Conservation (phyloP, 2,797 vertebrate genomes). For the Astyanax mexicanus region DNA sequence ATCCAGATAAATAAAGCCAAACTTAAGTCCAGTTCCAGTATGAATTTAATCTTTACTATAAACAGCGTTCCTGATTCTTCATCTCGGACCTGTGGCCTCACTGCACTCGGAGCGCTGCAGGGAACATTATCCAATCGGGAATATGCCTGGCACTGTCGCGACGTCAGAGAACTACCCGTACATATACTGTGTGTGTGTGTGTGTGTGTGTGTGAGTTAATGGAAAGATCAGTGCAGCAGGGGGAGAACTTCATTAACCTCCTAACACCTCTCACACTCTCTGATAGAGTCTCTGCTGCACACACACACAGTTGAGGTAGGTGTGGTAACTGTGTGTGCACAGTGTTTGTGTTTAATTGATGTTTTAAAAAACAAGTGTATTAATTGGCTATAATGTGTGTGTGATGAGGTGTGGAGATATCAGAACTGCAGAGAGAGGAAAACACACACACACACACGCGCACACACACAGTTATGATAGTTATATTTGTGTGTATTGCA, state of each 20-base stretch:
- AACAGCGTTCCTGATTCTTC: too few relatives aligned
- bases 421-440: slow-evolving; percentile 9
- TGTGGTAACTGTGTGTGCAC: slow-evolving; percentile 22
- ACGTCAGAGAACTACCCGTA: too few relatives aligned
- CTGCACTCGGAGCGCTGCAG: too few relatives aligned
- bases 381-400: slow-evolving; percentile 75
- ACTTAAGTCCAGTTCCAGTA: too few relatives aligned
- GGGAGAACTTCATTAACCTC: slow-evolving; percentile 87
- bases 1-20: too few relatives aligned
- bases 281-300: slow-evolving; percentile 73
- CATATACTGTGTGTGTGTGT: slow-evolving; percentile 65
- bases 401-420: slow-evolving; percentile 65
- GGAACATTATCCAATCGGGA: too few relatives aligned
- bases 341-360: too few relatives aligned
- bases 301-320: slow-evolving; percentile 7
- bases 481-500: too few relatives aligned
- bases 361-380: slow-evolving; percentile 68
- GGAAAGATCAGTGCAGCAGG: slow-evolving; percentile 81
- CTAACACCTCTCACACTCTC: slow-evolving; percentile 75
- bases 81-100: too few relatives aligned
- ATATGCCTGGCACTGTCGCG: too few relatives aligned
- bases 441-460: slow-evolving; percentile 1
- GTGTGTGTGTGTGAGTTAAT: slow-evolving; percentile 70
- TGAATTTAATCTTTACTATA: too few relatives aligned
- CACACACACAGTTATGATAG: slow-evolving; percentile 25